Percentiles rank a stretch among this genome's conserved stretches.
These are phyloP conservation scores for Thalassophryne amazonica DNA, from an alignment of 2,797 vertebrate genomes.

Conservation along the genomic window DNA sequence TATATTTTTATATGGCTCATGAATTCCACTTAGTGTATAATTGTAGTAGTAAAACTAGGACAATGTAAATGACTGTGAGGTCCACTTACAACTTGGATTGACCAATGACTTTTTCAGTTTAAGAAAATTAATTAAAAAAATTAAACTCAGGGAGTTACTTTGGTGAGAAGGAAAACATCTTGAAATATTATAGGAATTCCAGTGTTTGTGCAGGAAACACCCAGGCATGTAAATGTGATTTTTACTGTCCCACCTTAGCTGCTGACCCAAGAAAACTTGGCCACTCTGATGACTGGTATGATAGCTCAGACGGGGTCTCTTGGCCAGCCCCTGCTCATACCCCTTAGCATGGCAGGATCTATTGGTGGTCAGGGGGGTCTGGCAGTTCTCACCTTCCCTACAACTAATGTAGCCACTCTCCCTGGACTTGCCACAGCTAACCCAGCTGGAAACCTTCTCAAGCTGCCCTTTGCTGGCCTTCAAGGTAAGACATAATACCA, in stretches of 20 bases:
- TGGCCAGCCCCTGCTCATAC: constrained; percentile 95
- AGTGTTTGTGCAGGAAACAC: no score
- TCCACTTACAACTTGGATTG: no score
- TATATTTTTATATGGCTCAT: no score
- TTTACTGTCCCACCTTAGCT: constrained; percentile 69
- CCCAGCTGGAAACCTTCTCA: constrained; percentile 86
- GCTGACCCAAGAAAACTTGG: constrained; percentile 95
- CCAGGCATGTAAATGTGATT: no score
- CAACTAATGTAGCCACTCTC: constrained; percentile 89
- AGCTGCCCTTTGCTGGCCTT: constrained; percentile 87
- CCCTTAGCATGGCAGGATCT: constrained; percentile 92
- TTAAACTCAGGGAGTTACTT: no score
- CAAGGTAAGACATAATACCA: constrained; percentile 81
- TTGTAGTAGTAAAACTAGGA: no score
- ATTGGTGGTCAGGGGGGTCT: constrained; percentile 90
- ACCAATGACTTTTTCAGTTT: no score
- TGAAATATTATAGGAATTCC: no score
- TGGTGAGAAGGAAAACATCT: no score
- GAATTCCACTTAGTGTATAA: no score
- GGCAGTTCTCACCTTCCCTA: constrained; percentile 92
- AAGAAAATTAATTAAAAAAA: no score
- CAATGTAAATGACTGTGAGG: no score
- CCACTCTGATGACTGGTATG: constrained; percentile 95
- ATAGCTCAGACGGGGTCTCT: constrained; percentile 92
- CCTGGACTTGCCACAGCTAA: constrained; percentile 86